Evolutionary conservation across 92 coral and sea anemone species (phyloP), one percentile per base, ranked within the genome.

Genomic region (Bergia puertoricense): DNA sequence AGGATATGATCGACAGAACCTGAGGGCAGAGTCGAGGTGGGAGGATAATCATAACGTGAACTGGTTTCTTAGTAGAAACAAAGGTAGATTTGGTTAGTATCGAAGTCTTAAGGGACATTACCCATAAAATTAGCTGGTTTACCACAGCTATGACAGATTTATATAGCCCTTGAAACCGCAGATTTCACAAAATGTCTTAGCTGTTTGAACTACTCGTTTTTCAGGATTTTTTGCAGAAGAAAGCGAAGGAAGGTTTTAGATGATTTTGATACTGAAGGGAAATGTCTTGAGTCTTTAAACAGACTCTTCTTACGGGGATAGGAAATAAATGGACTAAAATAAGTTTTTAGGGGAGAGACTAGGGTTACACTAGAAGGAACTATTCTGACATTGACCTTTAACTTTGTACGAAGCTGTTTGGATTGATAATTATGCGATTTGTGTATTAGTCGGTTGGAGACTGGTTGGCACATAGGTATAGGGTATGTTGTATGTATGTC

Each of bases 1-100:
- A 23, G 94, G 94, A 1, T 90, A 76, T 75, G 76, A 91, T 81
- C 90, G 95, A 23, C 88, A 91, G 2, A 43, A 81, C 40, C 59
- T 78, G 36, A 88, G 91, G 46, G 76, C 83, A 30, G 88, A 81
- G 15, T 67, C 56, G 2, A 69, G 56, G 23, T 42, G 72, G 42
- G 65, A 89, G 43, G 90, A 78, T 42, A 66, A 73, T 13, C 77
- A 74, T 44, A 57, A 74, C 51, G 22, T 72, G 85, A 54, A 71
- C 62, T 81, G 91, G 88, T 88, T 88, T 73, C 88, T 84, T 44
- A 41, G 72, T 5, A 45, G 78, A 75, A 75, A 36, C 18, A 84
- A 84, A 72, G 87, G 54, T 46, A 73, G 78, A 72, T 48, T 84
- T 71, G 78, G 87, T 4, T 84, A 73, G 86, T 23, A 30, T 4